These are phyloP conservation scores for Pluvianellus socialis DNA, from an alignment of 2,113 vertebrate genomes.

Conservation along the genomic window DNA sequence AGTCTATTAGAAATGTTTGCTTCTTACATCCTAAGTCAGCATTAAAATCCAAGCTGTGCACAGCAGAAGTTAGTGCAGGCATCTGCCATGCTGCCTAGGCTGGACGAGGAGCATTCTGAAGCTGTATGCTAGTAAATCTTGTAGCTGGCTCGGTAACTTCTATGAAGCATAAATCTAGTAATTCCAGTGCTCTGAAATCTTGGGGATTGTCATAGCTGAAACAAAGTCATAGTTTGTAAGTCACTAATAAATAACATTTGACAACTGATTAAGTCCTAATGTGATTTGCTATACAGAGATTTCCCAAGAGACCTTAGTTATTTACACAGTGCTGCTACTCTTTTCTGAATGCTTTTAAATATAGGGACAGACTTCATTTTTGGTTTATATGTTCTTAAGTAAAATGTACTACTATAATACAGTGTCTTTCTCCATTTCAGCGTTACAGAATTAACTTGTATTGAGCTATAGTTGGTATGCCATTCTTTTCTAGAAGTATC, in stretches of 20 bases:
- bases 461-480: neutral
- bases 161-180: constrained; percentile 39
- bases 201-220: neutral
- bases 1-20: neutral
- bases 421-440: neutral
- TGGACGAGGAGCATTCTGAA: neutral
- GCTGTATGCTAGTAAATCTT: neutral
- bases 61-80: neutral
- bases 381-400: neutral
- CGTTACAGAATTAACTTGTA: neutral
- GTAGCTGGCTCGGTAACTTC: constrained; percentile 43
- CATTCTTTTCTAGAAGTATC: neutral
- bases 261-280: neutral
- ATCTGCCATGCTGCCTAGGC: neutral
- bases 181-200: constrained; percentile 4
- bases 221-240: neutral
- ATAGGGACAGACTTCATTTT: neutral
- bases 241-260: constrained; percentile 8
- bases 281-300: neutral
- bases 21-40: neutral
- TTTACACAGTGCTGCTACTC: neutral
- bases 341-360: neutral
- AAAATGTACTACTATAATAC: neutral
- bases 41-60: neutral
- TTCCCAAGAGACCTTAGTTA: neutral